These are phyloP conservation scores for Hapalemur alaotrensis DNA, from an alignment of 2,797 vertebrate genomes.

Conservation along the genomic window DNA sequence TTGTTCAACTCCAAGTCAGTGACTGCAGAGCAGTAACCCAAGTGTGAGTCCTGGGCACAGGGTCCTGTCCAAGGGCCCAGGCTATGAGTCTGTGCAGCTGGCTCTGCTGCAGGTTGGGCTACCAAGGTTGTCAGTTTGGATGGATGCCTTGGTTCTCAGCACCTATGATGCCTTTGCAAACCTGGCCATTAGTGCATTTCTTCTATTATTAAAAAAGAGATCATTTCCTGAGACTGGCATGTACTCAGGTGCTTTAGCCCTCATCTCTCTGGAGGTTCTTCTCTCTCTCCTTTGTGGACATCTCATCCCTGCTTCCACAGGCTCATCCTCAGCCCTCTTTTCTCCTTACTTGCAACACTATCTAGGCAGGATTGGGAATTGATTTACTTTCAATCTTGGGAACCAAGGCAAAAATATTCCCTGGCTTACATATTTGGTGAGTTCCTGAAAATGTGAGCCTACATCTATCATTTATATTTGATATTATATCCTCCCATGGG, in stretches of 20 bases:
- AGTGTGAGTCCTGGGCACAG: neutral
- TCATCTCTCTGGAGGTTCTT: neutral
- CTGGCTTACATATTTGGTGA: neutral
- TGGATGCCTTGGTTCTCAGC: neutral
- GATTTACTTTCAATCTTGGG: neutral
- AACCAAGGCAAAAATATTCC: neutral
- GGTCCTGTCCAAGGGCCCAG: too few species aligned
- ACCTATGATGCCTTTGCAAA: neutral
- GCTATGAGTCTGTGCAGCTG: accelerated
- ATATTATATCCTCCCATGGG: neutral
- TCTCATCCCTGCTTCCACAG: neutral
- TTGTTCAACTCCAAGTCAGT: neutral
- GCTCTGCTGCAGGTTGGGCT: neutral
- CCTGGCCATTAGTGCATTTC: neutral
- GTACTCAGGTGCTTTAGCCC: neutral
- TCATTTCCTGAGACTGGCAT: neutral
- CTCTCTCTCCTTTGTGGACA: neutral
- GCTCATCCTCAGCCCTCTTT: neutral
- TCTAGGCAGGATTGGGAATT: neutral
- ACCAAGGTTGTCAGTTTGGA: neutral
- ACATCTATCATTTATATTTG: neutral
- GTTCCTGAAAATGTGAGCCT: neutral
- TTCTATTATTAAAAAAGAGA: neutral
- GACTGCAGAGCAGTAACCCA: neutral
- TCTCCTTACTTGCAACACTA: neutral